Base-by-base conservation (phyloP, 2,113 vertebrate species). In the Laterallus jamaicensis region DNA sequence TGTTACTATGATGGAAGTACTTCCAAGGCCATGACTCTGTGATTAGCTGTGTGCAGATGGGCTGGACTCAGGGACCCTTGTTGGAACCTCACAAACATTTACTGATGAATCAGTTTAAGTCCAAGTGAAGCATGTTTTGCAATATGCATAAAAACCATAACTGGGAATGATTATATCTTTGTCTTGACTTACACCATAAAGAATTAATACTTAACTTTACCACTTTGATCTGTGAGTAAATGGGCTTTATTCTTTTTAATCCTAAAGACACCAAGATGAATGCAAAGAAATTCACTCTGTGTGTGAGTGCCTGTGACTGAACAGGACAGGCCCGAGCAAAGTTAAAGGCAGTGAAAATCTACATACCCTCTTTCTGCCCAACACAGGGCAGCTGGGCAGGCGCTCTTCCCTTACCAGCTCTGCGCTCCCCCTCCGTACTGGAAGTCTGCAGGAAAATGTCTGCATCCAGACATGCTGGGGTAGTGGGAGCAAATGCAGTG, bases 281-380 rank as follows among this genome's bases (percentile, higher is more conserved):
- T 32, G 22, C 62, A 35, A 63, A 92, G 56, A 56, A 47, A 37
- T 55, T 52, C 25, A 9, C 35, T 52, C 8, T 1, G 0, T 2
- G 10, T 70, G 44, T 60, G 59, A 52, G n/a, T 55, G 60, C 31
- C 86, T 52, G 66, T 20, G 73, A 16, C 77, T 32, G 50, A 85
- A 18, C 17, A 29, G 67, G 5, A 40, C 7, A 5, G 17, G 59
- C 54, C 49, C 0, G 0, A 55, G 24, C 29, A 39, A 11, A 40
- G 12, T 37, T 82, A 13, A 54, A 60, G 63, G 79, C 90, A 74
- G 31, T n/a, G 66, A 73, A 82, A 56, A 82, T 28, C 49, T 55
- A 10, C 42, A 8, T 4, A 26, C 58, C 14, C 9, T 44, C 54
- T 20, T 15, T 22, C 15, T 78, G 60, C 60, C 74, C 17, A 2